Evolutionary conservation across 2,113 vertebrate genomes (phyloP), one percentile per base, ranked within the genome.

Genomic region (Sisor rabdophorus): DNA sequence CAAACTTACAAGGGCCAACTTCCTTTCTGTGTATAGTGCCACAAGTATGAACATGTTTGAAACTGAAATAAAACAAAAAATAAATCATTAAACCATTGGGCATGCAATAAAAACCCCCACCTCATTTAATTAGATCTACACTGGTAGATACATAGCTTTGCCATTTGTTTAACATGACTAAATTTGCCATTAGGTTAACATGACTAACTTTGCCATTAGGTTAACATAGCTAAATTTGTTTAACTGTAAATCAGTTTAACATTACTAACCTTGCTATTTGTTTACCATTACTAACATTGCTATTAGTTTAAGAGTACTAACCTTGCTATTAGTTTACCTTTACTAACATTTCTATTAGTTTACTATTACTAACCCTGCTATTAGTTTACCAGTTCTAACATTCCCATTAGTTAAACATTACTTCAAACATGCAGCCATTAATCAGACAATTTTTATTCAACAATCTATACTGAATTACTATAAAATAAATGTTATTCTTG

Each of bases 11-110:
- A 76, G 87, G 0, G 93, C 93, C 79, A 96, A 87, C 68, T 87
- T 87, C 81, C 92, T 92, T 77, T 96, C 95, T 1, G 92, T 89
- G 74, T 94, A 93, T 84, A 96, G 90, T 6, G 92, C 90, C 64
- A 88, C 89, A 81, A 95, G 60, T 4, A 90, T 86, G 80, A 95
- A 95, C 59, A 88, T 69, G 15, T 95, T 95, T 79, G 92, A 93
- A 75, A 81, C 95, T 96, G 91, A 30, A 85, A 83, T 44, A 67
- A 85, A 75, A 86, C 65, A 2, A 30, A 15, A 30, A 19, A 32
- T 64, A 11, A 8, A 52, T 36, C n/a, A 64, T 55, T 10, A 28
- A 56, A 55, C 9, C 70, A 72, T 7, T 56, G 30, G 20, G 20
- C 2, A n/a, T 40, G 20, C 50, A 67, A 26, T 26, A 2, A 67